A percentile compares a stretch with the other conserved stretches of the same genome.
These are phyloP conservation scores for Babyrousa celebensis DNA, from an alignment of 2,797 vertebrate genomes.

Conservation along the genomic window DNA sequence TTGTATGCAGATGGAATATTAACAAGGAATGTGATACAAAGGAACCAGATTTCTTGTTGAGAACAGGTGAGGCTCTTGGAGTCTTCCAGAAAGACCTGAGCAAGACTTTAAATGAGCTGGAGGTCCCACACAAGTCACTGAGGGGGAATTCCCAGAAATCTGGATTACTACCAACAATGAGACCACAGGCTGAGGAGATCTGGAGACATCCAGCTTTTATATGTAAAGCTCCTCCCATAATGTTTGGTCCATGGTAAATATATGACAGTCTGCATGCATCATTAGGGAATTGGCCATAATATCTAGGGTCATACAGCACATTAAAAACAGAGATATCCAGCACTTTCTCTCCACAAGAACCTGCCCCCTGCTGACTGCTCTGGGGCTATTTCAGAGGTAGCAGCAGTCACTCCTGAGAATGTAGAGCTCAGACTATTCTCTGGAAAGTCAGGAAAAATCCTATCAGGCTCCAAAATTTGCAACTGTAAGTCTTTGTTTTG, in stretches of 20 bases:
- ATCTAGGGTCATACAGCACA: not conserved
- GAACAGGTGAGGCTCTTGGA: not conserved
- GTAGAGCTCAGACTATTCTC: not conserved
- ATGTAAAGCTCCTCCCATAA: not conserved
- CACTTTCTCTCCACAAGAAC: not conserved
- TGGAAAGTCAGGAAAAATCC: slow-evolving; percentile 34
- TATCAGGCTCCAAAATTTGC: not conserved
- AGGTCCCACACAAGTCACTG: not conserved
- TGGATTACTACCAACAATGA: not conserved
- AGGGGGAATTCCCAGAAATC: not conserved
- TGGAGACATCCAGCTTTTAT: not conserved
- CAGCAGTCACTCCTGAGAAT: not conserved
- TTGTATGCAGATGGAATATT: not conserved
- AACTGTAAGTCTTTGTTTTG: not conserved
- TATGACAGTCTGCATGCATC: not conserved
- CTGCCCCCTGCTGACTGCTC: not conserved
- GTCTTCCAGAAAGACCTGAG: not conserved
- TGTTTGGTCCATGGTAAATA: not conserved
- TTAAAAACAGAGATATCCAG: not conserved
- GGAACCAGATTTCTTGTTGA: not conserved
- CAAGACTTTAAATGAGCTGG: not conserved
- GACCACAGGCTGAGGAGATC: not conserved
- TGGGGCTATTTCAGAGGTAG: not conserved
- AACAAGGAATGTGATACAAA: not conserved
- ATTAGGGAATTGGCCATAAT: not conserved